Conservation (phyloP, 2,113 vertebrate species). For the Oreochromis spilurus region DNA sequence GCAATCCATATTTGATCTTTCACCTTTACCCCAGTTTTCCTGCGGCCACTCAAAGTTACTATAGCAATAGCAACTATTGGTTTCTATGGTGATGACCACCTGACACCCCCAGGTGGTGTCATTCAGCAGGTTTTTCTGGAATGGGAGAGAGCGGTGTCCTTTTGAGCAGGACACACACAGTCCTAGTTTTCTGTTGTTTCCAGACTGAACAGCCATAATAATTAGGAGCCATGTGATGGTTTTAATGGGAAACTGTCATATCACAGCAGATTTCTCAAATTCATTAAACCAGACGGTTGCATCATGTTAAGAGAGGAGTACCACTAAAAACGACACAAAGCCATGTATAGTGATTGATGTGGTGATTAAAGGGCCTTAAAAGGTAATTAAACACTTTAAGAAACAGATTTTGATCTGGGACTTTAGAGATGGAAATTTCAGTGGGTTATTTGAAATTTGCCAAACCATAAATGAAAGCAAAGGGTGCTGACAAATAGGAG, state of each 20-base stretch:
- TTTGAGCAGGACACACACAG: constrained; percentile 7
- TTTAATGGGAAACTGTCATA: neutral
- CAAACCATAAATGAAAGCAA: neutral
- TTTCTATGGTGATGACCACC: constrained; percentile 66
- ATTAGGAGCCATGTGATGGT: neutral
- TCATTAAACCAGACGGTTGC: neutral
- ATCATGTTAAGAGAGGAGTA: neutral
- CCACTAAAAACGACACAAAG: neutral
- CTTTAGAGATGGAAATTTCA: neutral
- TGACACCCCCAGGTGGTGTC: constrained; percentile 69
- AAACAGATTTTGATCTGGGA: neutral
- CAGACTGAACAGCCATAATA: neutral
- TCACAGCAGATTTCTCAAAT: neutral
- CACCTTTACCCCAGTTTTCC: constrained; percentile 61
- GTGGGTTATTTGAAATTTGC: neutral
- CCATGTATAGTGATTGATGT: neutral
- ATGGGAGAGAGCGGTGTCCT: constrained; percentile 34
- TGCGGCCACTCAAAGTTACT: constrained; percentile 47
- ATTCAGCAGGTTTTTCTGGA: constrained; percentile 73
- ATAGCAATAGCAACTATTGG: constrained; percentile 48
- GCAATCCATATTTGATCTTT: constrained; percentile 7
- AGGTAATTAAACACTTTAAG: neutral
- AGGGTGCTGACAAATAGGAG: neutral
- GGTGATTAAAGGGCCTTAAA: neutral
- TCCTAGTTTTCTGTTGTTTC: constrained; percentile 9